Percentiles rank a stretch among this genome's conserved stretches.
Evolutionary conservation across 1,140 invertebrate species (phyloP).

Genomic region (Carcinoscorpius rotundicauda): DNA sequence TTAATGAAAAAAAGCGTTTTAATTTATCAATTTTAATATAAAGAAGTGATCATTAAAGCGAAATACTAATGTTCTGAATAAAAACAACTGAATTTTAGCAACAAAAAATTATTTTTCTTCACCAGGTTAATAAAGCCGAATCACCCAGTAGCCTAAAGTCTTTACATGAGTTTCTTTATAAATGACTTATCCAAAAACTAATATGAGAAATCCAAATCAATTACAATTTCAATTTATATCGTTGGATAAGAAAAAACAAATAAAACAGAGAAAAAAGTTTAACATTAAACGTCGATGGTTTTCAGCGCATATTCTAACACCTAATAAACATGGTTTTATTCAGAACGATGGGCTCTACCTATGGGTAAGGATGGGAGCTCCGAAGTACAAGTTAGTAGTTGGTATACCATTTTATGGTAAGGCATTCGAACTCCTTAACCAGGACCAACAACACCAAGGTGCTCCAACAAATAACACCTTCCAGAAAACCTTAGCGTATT

Average conservation of each 20-base stretch:
- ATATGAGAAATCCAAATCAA: too few species aligned
- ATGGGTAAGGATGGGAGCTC: constrained; percentile 75
- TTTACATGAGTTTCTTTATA: too few species aligned
- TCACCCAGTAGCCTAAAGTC: too few species aligned
- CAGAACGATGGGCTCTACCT: constrained; percentile 67
- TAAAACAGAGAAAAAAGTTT: neutral
- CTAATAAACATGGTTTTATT: constrained; percentile 6
- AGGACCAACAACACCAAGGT: constrained; percentile 23
- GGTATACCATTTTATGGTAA: constrained; percentile 74
- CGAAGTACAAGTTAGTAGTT: constrained; percentile 70
- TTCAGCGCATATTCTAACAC: neutral
- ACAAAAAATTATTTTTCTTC: too few species aligned
- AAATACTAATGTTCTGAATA: too few species aligned
- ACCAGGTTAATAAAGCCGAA: too few species aligned
- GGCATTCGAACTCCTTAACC: constrained; percentile 53
- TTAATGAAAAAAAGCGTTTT: too few species aligned
- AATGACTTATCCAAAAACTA: too few species aligned
- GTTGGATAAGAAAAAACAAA: too few species aligned
- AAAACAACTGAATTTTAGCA: too few species aligned
- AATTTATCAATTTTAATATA: too few species aligned
- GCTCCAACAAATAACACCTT: constrained; percentile 57
- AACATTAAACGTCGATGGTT: neutral
- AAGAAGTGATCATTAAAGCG: too few species aligned
- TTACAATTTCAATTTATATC: neutral
- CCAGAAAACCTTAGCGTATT: constrained; percentile 74